Percentiles rank a stretch among this genome's conserved stretches.
These are phyloP conservation scores for Falcunculus frontatus DNA, from an alignment of 2,113 vertebrate species.

Conservation along the genomic window DNA sequence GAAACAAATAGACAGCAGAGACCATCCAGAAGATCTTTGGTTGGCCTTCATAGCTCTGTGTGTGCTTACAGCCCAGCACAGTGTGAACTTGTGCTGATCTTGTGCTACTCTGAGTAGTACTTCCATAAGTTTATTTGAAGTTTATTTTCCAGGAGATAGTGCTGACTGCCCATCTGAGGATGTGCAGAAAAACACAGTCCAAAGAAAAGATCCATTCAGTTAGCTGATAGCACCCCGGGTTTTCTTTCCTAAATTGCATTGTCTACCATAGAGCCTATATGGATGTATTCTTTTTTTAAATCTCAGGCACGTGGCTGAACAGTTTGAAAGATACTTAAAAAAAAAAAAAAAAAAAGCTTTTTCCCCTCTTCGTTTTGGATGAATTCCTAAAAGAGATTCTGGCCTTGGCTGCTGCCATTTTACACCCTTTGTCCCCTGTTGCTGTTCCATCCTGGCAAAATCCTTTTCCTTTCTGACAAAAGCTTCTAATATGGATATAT, in stretches of 20 bases:
- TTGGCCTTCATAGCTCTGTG: not conserved
- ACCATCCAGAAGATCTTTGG: not conserved
- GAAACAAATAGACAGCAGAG: not conserved
- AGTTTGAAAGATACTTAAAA: not conserved
- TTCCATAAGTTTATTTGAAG: not conserved
- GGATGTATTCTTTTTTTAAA: not conserved
- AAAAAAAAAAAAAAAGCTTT: rapidly evolving
- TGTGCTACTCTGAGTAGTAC: not conserved
- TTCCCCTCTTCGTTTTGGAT: not conserved
- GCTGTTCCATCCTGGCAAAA: not conserved
- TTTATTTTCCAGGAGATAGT: not conserved
- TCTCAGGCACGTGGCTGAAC: not conserved
- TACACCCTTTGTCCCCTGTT: not conserved
- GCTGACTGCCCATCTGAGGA: not conserved
- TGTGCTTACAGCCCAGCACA: not conserved
- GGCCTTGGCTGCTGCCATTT: not conserved
- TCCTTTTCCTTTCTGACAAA: not conserved
- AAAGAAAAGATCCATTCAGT: not conserved
- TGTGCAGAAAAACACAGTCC: not conserved
- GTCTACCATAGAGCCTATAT: not conserved
- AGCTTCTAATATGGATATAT: not conserved
- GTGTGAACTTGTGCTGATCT: not conserved
- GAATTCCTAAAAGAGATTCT: not conserved
- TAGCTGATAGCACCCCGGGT: not conserved
- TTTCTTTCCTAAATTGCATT: not conserved